Percentiles rank a stretch among this genome's conserved stretches.
phyloP scores from a whole-genome alignment of 2,113 vertebrate species.

The Rhynchomys soricoides region DNA sequence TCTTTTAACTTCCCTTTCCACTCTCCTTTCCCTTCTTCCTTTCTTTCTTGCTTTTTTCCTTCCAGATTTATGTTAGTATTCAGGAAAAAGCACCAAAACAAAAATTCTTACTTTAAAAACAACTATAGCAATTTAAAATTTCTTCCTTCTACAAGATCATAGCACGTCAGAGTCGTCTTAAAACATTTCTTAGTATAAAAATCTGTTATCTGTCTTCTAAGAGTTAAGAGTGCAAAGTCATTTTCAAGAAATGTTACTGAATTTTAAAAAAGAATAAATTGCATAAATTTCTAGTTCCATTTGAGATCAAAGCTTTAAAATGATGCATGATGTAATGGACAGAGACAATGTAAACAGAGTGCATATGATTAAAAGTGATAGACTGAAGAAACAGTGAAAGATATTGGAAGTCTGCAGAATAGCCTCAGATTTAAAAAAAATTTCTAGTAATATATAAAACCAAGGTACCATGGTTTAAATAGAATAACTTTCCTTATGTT shows the following conservation, averaged over 20 bases:
- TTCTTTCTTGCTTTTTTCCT: not conserved
- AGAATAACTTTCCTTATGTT: not conserved
- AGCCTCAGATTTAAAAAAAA: not conserved
- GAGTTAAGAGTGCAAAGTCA: not conserved
- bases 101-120: not conserved
- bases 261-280: conserved; percentile 23
- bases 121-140: not conserved
- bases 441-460: not conserved
- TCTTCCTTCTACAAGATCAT: not conserved
- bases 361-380: not conserved
- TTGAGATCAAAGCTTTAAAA: not conserved
- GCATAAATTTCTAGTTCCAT: not conserved
- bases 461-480: not conserved
- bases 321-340: not conserved
- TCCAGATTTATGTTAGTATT: not conserved
- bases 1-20: not conserved
- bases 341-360: not conserved
- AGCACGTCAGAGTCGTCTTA: not conserved
- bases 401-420: not conserved
- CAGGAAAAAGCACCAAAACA: not conserved
- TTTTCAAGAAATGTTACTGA: not conserved
- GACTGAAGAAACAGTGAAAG: not conserved
- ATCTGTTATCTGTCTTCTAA: not conserved
- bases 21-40: not conserved
- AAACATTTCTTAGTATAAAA: not conserved